phyloP scores from a whole-genome alignment of 2,888 invertebrate species.

The Anarsia innoxiella region DNA sequence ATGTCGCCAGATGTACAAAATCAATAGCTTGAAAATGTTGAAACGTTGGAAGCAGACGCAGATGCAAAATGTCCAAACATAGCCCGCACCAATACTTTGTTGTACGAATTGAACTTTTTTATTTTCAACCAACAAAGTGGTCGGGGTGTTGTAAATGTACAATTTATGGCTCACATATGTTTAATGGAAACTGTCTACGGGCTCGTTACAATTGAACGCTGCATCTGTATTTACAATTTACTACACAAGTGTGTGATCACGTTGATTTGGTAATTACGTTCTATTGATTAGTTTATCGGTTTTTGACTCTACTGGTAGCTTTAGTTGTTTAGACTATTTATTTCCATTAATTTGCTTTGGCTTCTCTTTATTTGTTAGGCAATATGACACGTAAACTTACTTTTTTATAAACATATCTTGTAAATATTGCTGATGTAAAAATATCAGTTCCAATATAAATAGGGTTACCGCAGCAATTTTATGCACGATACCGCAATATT shows the following conservation, averaged over 20 bases:
- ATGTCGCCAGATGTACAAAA: conserved; percentile 43
- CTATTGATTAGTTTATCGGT: conserved; percentile 4
- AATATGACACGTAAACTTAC: neutral
- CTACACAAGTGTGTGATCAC: neutral
- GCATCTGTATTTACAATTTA: conserved; percentile 17
- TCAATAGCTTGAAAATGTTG: conserved; percentile 37
- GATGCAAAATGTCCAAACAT: conserved; percentile 45
- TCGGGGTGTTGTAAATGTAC: conserved; percentile 46
- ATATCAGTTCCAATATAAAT: too few species aligned
- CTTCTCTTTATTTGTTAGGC: neutral
- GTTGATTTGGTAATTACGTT: conserved; percentile 4
- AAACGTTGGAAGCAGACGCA: conserved; percentile 30
- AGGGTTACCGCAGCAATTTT: too few species aligned
- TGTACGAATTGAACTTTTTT: conserved; percentile 57
- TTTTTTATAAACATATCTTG: neutral
- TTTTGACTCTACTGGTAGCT: neutral
- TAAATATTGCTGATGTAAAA: neutral
- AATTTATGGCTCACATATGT: conserved; percentile 54
- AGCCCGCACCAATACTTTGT: conserved; percentile 43
- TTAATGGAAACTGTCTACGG: conserved; percentile 50
- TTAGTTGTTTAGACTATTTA: neutral
- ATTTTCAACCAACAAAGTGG: conserved; percentile 53
- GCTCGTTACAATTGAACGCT: conserved; percentile 29
- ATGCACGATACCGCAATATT: too few species aligned
- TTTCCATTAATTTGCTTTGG: neutral